Evolutionary conservation across 2,113 vertebrate genomes (phyloP), one percentile per base, ranked within the genome.

Genomic region (Pyxicephalus adspersus): DNA sequence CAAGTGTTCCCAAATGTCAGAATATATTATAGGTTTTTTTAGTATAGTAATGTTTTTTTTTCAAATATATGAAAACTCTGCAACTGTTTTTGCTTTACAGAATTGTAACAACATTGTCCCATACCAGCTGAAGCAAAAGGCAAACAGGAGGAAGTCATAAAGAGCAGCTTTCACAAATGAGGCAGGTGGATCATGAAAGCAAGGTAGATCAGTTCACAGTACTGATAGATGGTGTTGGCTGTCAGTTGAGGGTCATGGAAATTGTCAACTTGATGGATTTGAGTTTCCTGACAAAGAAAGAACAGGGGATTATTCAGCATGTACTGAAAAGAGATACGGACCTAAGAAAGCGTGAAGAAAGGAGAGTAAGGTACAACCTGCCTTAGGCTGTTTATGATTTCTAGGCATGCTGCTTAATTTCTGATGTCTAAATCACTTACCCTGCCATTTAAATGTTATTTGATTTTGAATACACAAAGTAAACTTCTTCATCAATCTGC

Each of bases 281-380:
- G 81, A 87, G 83, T 70, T 86, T 85, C 80, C 83, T 89, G 64
- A 87, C 88, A 61, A 34, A 81, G 4, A 84, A 87, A 38, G 88
- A 89, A 68, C 84, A 89, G 65, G 63, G 29, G 8, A 25, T 75
- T 19, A 87, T 89, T 70, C 83, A 83, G 13, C 77, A 84, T n/a
- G 88, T 89, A 23, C 83, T 89, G 13, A 72, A 86, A 26, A 70
- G 87, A 80, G 87, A 88, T 73, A 85, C 86, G 51, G 70, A 83
- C n/a, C 78, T 89, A 31, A 87, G 68, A 38, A 83, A 73, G 66
- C 67, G 52, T 0, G 88, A 89, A 58, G 79, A 79, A 13, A 84
- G 84, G 20, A 86, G 88, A 63, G 80, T 86, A 31, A 83, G 87
- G 88, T 89, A 83, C n/a, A 61, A 51, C 16, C 9, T 25, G 76